Conservation (phyloP, 1,140 invertebrate species). For the Leguminivora glycinivorella region DNA sequence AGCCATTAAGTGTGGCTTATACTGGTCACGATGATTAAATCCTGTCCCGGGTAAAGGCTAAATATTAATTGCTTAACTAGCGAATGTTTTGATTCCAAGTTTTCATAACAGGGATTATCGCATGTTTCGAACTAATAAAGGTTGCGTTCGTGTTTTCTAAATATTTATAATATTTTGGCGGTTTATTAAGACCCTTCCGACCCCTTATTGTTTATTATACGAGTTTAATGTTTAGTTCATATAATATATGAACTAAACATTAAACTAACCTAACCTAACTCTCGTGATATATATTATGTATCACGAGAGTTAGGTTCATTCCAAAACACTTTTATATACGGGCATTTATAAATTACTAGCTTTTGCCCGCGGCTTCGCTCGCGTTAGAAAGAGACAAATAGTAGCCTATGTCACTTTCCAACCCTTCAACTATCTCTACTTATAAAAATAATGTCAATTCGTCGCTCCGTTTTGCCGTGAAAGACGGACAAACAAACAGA, state of each 20-base stretch:
- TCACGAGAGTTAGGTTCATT: background rate
- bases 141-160: slow-evolving; percentile 19
- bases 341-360: too few species aligned
- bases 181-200: slow-evolving; percentile 9
- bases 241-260: too few species aligned
- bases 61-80: slow-evolving; percentile 10
- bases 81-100: slow-evolving; percentile 7
- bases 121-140: slow-evolving; percentile 20
- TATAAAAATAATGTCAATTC: too few species aligned
- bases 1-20: background rate
- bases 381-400: too few species aligned
- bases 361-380: too few species aligned
- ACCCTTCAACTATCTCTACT: too few species aligned
- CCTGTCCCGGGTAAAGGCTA: background rate
- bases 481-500: too few species aligned
- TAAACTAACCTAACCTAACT: too few species aligned
- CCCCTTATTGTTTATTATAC: slow-evolving; percentile 21
- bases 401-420: too few species aligned
- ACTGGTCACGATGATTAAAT: background rate
- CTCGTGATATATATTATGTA: background rate
- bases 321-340: background rate
- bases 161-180: slow-evolving; percentile 24
- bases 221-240: background rate
- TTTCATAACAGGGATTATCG: slow-evolving; percentile 23
- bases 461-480: too few species aligned